Conservation (phyloP, 2,888 invertebrate species). For the Yponomeuta evonymella region DNA sequence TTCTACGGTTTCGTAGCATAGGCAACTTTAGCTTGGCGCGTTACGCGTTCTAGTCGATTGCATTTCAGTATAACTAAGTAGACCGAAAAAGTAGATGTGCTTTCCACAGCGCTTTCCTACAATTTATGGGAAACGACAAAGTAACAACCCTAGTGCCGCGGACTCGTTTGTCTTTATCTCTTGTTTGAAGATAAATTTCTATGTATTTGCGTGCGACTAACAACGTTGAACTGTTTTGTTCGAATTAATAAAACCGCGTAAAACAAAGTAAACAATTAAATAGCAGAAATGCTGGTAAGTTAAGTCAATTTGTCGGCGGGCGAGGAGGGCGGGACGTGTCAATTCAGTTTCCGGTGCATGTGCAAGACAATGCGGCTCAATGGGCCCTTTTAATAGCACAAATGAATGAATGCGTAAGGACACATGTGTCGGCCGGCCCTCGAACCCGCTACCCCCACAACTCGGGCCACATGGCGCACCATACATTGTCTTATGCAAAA, state of each 20-base stretch:
- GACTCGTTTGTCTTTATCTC: too few relatives aligned
- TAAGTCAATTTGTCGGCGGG: conserved; percentile 10
- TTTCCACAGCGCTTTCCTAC: background rate
- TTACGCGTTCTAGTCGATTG: background rate
- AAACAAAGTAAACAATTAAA: conserved; percentile 3
- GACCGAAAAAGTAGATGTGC: background rate
- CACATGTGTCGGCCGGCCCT: conserved; percentile 49
- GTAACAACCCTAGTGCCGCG: too few relatives aligned
- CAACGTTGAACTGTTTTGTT: background rate
- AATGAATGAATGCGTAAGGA: conserved; percentile 65
- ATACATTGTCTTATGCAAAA: conserved; percentile 68
- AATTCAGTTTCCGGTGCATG: conserved; percentile 64
- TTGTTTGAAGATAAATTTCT: too few relatives aligned
- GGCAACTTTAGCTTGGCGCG: background rate
- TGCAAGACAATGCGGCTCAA: conserved; percentile 69
- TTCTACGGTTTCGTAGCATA: conserved; percentile 58
- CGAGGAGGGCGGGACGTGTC: conserved; percentile 34
- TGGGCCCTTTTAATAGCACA: conserved; percentile 69
- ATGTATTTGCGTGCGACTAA: too few relatives aligned
- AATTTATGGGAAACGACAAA: too few relatives aligned
- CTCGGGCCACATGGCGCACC: conserved; percentile 46
- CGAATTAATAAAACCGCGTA: background rate
- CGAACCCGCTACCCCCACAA: conserved; percentile 45
- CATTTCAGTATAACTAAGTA: background rate
- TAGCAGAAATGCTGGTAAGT: background rate